phyloP scores from a whole-genome alignment of 2,888 invertebrate genomes.

The Melitaea athalia region DNA sequence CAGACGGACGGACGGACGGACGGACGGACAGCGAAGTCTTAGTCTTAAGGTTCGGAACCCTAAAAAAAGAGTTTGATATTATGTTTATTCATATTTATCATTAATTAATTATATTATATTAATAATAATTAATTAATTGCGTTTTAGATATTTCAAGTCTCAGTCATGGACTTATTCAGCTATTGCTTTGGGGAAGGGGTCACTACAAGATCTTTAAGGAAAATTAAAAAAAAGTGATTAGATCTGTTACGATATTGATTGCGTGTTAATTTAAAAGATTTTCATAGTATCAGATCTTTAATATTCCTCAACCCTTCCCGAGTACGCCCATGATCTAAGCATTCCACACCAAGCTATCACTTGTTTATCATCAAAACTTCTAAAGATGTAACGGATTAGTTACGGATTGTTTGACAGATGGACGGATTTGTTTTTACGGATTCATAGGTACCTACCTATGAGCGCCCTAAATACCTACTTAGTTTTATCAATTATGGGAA shows the following conservation, averaged over 20 bases:
- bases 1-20: too few relatives aligned
- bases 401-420: too few relatives aligned
- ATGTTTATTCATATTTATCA: background rate
- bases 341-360: constrained; percentile 5
- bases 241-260: background rate
- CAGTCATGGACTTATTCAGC: background rate
- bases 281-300: background rate
- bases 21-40: too few relatives aligned
- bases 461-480: background rate
- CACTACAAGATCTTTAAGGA: too few relatives aligned
- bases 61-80: background rate
- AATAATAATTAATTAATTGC: background rate
- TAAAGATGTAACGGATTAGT: background rate
- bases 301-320: background rate
- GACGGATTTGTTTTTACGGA: too few relatives aligned
- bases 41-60: too few relatives aligned
- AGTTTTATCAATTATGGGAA: too few relatives aligned
- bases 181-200: background rate
- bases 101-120: constrained; percentile 12
- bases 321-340: constrained; percentile 11
- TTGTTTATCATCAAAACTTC: constrained; percentile 1
- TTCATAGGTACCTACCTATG: too few relatives aligned
- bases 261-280: background rate
- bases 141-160: background rate
- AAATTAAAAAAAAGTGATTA: too few relatives aligned